These are phyloP conservation scores for Macquaria ambigua DNA, from an alignment of 2,113 vertebrate species.

Conservation along the genomic window DNA sequence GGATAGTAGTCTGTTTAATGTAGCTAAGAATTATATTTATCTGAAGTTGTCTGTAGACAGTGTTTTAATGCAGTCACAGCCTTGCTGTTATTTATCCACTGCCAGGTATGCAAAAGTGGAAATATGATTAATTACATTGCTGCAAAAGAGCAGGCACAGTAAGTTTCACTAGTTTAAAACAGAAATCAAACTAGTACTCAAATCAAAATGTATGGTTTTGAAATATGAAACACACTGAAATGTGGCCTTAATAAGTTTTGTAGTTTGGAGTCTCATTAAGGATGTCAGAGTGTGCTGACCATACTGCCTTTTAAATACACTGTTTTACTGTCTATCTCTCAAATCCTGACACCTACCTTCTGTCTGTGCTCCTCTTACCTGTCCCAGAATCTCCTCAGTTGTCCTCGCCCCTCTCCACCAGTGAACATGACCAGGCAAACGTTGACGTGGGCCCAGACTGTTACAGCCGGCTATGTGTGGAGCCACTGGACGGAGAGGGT, in stretches of 20 bases:
- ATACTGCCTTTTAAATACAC: background rate
- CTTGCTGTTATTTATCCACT: background rate
- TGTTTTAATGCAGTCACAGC: slow-evolving; percentile 1
- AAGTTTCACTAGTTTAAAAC: background rate
- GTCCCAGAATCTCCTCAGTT: slow-evolving; percentile 85
- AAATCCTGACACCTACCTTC: slow-evolving; percentile 8
- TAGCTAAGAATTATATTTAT: slow-evolving; percentile 5
- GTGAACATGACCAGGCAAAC: slow-evolving; percentile 85
- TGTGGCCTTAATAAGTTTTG: background rate
- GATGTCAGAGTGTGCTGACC: background rate
- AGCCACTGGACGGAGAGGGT: slow-evolving; percentile 81
- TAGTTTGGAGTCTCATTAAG: background rate
- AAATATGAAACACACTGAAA: background rate
- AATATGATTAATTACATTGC: background rate
- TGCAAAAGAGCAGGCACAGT: background rate
- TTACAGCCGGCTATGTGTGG: slow-evolving; percentile 72
- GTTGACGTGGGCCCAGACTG: slow-evolving; percentile 65
- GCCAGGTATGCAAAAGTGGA: background rate
- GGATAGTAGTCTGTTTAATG: slow-evolving; percentile 35
- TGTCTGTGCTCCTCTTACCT: slow-evolving; percentile 35
- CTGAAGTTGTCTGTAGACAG: background rate
- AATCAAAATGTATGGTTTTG: background rate
- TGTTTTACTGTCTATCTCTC: background rate
- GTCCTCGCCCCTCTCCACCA: slow-evolving; percentile 78
- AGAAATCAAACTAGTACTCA: background rate